Conservation (phyloP, 2,113 vertebrate species). For the Anolis carolinensis region DNA sequence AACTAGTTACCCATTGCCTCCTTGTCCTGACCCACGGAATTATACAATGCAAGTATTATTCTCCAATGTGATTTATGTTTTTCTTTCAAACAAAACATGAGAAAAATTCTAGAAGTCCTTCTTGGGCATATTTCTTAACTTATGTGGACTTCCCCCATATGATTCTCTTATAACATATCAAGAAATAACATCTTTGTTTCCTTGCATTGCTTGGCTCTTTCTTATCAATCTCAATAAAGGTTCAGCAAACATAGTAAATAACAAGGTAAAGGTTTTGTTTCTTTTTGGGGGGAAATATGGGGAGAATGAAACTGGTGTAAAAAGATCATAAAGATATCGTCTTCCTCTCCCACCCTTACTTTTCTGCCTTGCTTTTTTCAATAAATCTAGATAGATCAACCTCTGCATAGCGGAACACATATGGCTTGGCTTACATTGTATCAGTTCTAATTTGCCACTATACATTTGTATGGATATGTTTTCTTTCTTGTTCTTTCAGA, state of each 20-base stretch:
- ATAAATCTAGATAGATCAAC: not conserved
- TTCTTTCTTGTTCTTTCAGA: conserved; percentile 10
- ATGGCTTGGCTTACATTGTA: not conserved
- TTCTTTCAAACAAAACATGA: not conserved
- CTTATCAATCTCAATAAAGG: not conserved
- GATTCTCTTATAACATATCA: not conserved
- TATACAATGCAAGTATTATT: not conserved
- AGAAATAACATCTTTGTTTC: not conserved
- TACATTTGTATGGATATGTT: conserved; percentile 18
- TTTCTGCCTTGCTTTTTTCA: not conserved
- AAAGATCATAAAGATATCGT: not conserved
- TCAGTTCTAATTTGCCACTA: conserved; percentile 5
- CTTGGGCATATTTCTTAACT: not conserved
- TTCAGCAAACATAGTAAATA: not conserved
- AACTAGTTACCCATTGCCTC: not conserved
- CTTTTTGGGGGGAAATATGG: not conserved
- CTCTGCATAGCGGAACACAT: not conserved
- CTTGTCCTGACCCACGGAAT: not conserved
- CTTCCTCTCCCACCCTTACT: too few relatives aligned
- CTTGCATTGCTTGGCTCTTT: not conserved
- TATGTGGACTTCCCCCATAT: not conserved
- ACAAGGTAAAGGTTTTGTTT: not conserved
- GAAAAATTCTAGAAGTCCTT: not conserved
- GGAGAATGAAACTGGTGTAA: not conserved
- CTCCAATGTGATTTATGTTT: not conserved